Percentiles rank a stretch among this genome's conserved stretches.
Conservation (phyloP, 2,797 vertebrate genomes). For the Oreochromis mossambicus region DNA sequence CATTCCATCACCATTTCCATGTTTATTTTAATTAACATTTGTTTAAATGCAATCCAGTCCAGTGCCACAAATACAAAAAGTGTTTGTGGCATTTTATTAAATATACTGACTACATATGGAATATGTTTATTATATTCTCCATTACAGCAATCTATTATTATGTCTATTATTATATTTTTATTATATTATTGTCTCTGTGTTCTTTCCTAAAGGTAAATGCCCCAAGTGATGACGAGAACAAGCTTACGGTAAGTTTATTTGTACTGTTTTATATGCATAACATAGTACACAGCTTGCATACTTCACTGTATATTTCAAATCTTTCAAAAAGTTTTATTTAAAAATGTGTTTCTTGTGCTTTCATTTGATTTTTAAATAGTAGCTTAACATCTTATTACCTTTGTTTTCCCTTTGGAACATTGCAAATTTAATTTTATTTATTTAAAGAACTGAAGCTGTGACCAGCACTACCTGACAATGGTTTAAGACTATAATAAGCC, state of each 20-base stretch:
- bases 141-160: background rate
- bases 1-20: background rate
- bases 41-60: background rate
- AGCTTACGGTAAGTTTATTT: conserved; percentile 79
- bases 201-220: conserved; percentile 48
- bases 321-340: background rate
- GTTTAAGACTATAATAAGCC: background rate
- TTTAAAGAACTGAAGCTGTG: background rate
- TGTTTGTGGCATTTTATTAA: background rate
- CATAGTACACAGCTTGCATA: background rate
- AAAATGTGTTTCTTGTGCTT: background rate
- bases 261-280: background rate
- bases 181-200: conserved; percentile 12
- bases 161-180: background rate
- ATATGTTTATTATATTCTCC: background rate
- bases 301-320: background rate
- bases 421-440: background rate
- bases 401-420: background rate
- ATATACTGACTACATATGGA: background rate
- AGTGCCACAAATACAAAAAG: background rate
- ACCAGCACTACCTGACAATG: background rate
- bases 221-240: conserved; percentile 80
- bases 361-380: background rate
- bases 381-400: background rate
- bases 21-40: background rate